These are phyloP conservation scores for Heliconius hortense DNA, from an alignment of 2,888 invertebrate genomes.

Conservation along the genomic window DNA sequence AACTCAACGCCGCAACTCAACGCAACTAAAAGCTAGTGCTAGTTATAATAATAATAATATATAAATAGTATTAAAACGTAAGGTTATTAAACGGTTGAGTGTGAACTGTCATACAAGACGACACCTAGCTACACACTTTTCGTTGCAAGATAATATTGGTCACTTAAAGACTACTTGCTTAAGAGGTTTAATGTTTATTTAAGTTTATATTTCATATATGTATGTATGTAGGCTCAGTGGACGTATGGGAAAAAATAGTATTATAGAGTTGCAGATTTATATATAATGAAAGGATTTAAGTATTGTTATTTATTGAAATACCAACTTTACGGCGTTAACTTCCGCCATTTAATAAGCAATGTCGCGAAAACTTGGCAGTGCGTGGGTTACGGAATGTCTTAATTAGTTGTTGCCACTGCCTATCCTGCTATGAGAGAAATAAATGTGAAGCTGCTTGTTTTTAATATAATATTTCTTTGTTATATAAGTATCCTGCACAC, in stretches of 20 bases:
- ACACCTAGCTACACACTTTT: neutral
- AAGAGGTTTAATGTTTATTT: conserved; percentile 8
- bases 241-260: too few species aligned
- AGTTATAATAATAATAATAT: neutral
- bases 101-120: conserved; percentile 4
- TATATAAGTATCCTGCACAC: too few species aligned
- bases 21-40: neutral
- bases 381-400: too few species aligned
- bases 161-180: conserved; percentile 6
- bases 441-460: neutral
- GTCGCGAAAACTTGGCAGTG: too few species aligned
- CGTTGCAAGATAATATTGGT: neutral
- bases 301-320: too few species aligned
- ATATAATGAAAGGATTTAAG: too few species aligned
- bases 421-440: neutral
- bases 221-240: neutral
- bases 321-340: too few species aligned
- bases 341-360: too few species aligned
- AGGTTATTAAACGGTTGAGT: neutral
- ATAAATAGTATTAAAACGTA: neutral
- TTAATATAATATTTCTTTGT: too few species aligned
- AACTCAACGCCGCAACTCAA: neutral
- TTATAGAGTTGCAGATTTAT: too few species aligned
- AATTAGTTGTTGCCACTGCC: neutral
- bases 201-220: conserved; percentile 6